phyloP scores from a whole-genome alignment of 1,140 invertebrate genomes.

The Drosophila grimshawi region DNA sequence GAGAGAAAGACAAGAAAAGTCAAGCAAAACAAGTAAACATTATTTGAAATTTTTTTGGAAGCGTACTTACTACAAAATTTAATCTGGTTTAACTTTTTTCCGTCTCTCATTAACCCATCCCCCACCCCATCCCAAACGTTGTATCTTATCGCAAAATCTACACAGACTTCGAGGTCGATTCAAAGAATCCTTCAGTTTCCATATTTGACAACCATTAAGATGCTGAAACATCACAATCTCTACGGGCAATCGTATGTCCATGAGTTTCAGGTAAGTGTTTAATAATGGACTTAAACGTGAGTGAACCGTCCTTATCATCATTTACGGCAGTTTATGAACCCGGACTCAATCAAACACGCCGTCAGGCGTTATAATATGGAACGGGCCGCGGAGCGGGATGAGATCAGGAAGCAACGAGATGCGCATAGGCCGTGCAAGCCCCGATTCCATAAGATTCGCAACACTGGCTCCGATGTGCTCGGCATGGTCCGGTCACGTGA shows the following conservation, averaged over 20 bases:
- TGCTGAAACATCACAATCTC: slow-evolving; percentile 41
- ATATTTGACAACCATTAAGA: background rate
- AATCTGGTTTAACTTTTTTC: slow-evolving; percentile 27
- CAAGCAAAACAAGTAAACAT: slow-evolving; percentile 14
- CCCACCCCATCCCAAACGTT: too few relatives aligned
- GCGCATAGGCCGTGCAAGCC: slow-evolving; percentile 22
- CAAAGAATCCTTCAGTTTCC: too few relatives aligned
- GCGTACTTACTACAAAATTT: slow-evolving; percentile 51
- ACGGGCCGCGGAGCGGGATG: slow-evolving; percentile 63
- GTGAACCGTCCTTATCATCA: too few relatives aligned
- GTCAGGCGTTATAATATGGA: slow-evolving; percentile 58
- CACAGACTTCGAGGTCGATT: too few relatives aligned
- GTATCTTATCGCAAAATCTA: too few relatives aligned
- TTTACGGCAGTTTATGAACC: slow-evolving; percentile 52
- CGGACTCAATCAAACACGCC: slow-evolving; percentile 62
- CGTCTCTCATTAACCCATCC: background rate
- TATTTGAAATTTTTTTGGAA: slow-evolving; percentile 32
- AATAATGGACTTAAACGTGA: background rate
- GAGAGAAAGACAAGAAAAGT: background rate
- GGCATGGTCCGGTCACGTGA: slow-evolving; percentile 57
- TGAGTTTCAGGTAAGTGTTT: slow-evolving; percentile 66
- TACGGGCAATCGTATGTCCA: slow-evolving; percentile 22
- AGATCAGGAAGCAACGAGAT: slow-evolving; percentile 26
- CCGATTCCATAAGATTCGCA: slow-evolving; percentile 63
- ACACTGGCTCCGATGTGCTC: slow-evolving; percentile 47